Base-by-base conservation (phyloP, 2,888 invertebrate species). In the Spodoptera picta region DNA sequence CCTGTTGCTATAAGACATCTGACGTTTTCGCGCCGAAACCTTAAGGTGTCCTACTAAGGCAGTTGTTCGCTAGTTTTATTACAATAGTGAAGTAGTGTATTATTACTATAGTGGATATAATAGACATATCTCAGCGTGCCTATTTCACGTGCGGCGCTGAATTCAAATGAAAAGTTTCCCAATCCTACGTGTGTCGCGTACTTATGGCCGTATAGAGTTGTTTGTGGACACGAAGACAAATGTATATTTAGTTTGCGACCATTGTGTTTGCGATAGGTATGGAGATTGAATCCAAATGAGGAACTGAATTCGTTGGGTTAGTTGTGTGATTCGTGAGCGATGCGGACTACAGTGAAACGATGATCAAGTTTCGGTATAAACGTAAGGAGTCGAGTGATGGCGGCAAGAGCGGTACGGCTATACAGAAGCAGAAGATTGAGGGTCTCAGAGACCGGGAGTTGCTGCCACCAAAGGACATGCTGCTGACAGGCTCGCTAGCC, bases 341-440 rank as follows among this genome's bases (percentile, higher is more conserved):
- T 92, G 92, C 80, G 90, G 89, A 88, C 89, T 85, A 86, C 79
- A 80, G 82, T 78, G 86, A 83, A 84, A 90, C 75, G 87, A 96
- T 96, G 96, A 96, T 96, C 74, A 96, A 96, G 91, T 96, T 96
- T 92, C 95, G 96, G 71, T 96, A 96, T 79, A 96, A 96, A 83
- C 95, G 96, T 73, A 96, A 96, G 87, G 96, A 96, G 85, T 83
- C 87, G 66, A 90, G 75, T 83, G 90, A 88, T 85, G 87, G 85
- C 56, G 87, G 87, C 42, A 90, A 89, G 75, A 87, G 83, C 10
- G 90, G 90, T 43, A 88, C 90, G 31, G 88, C 90, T 63, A 90
- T 93, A 66, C 94, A 93, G 86, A 94, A 94, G 85, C 92, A 92
- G 87, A 94, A 93, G 86, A 93, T 93, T 52, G 94, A 95, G 59